Evolutionary conservation across 1,140 invertebrate species (phyloP), one percentile per base, ranked within the genome.

Genomic region (Trichonephila clavipes): DNA sequence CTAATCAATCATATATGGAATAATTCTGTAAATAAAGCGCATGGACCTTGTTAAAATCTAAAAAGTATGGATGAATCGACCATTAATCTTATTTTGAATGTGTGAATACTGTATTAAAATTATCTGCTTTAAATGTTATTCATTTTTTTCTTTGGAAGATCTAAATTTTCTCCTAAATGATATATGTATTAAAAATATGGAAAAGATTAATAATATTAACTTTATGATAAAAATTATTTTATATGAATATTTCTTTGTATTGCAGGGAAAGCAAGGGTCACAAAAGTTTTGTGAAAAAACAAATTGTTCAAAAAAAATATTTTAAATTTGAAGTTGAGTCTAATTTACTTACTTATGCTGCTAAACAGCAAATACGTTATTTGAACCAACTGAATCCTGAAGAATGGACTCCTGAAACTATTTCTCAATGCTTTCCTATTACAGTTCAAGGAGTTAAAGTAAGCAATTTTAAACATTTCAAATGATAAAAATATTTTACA

Each of bases 371-470:
- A 95, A 98, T 99, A 83, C 96, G 97, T 83, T 96, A 97, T 94
- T 96, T 99, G 3, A 96, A 98, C 95, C 94, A 96, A 34, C 96
- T 96, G 21, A 96, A 98, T 96, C 97, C 97, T 18, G 96, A 97
- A 61, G 97, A 97, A 95, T 98, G 98, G 98, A 97, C 97, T 5
- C 95, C 97, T 6, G 97, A 98, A 93, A 97, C 95, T 94, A 96
- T 99, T 28, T 96, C 97, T 10, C 97, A 98, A 95, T 97, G 97
- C 95, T 99, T 98, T 96, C 98, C 98, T 69, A 97, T 97, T 24
- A 96, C 96, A 24, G 81, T 89, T 24, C 24, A 51, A 12, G 94
- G 94, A 12, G 90, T 94, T 14, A 94, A 94, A 85, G 94, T 94
- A 81, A 91, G 82, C 82, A n/a, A 58, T 85, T 85, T 28, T 69